Conservation (phyloP, 2,113 vertebrate species). For the Bubo bubo region DNA sequence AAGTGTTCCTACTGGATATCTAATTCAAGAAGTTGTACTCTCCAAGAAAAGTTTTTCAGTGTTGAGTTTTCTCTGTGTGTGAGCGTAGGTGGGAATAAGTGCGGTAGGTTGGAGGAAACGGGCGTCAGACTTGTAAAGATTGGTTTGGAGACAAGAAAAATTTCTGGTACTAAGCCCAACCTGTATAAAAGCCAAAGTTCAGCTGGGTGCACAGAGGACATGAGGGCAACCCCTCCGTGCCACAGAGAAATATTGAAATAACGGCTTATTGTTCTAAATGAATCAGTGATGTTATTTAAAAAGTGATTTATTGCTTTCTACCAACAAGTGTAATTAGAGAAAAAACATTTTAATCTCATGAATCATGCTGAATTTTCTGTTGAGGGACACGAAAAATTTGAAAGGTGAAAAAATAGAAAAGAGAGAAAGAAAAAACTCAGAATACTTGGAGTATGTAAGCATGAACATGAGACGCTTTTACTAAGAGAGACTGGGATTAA, state of each 20-base stretch:
- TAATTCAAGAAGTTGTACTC: neutral
- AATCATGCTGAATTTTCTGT: neutral
- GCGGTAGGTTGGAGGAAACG: neutral
- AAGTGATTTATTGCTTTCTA: neutral
- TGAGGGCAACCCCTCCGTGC: neutral
- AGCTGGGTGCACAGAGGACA: rapidly evolving
- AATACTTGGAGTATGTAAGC: neutral
- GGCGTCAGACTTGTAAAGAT: neutral
- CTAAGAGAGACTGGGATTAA: neutral
- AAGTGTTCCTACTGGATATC: neutral
- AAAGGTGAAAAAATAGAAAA: neutral
- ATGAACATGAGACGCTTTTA: neutral
- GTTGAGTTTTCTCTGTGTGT: neutral
- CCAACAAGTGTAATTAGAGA: neutral
- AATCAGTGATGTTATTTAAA: neutral
- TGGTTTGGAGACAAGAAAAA: neutral
- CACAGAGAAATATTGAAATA: neutral
- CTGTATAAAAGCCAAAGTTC: neutral
- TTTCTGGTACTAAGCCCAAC: neutral
- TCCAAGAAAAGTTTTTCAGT: neutral
- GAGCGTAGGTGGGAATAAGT: neutral
- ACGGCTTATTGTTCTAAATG: rapidly evolving
- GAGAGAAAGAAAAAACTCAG: rapidly evolving
- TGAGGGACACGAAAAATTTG: neutral
- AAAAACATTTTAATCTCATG: neutral